A percentile compares a stretch with the other conserved stretches of the same genome.
Evolutionary conservation across 2,113 vertebrate species (phyloP).

Genomic region (Pogona vitticeps): DNA sequence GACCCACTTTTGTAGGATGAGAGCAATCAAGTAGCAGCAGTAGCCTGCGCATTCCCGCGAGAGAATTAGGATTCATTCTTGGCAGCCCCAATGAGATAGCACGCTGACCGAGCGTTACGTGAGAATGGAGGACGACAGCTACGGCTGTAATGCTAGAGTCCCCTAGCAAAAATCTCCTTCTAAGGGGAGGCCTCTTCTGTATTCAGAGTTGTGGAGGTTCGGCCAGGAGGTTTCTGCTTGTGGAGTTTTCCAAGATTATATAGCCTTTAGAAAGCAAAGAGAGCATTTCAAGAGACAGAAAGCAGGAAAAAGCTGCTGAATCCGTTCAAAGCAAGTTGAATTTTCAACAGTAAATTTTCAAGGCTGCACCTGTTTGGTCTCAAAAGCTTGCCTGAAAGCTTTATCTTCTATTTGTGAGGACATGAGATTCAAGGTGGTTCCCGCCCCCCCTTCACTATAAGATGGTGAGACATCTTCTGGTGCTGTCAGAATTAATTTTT

Average conservation of each 20-base stretch:
- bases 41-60: conserved; percentile 25
- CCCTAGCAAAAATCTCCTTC: not conserved
- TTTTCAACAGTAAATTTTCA: not conserved
- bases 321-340: not conserved
- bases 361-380: not conserved
- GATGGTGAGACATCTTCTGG: too few relatives aligned
- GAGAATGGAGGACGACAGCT: not conserved
- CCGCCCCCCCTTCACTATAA: too few relatives aligned
- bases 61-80: conserved; percentile 29
- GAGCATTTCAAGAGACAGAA: not conserved
- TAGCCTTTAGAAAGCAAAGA: not conserved
- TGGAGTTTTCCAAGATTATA: conserved; percentile 1
- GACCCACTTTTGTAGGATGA: conserved; percentile 44
- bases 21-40: conserved; percentile 11
- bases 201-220: not conserved
- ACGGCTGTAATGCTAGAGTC: not conserved
- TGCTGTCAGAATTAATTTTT: too few relatives aligned
- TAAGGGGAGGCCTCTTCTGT: conserved; percentile 20
- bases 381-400: not conserved
- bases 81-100: conserved; percentile 45
- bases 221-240: not conserved
- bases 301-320: not conserved
- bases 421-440: not conserved
- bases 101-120: conserved; percentile 5
- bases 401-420: not conserved